Percentiles rank a stretch among this genome's conserved stretches.
phyloP scores from a whole-genome alignment of 2,113 vertebrate species.

The Emydura subglobosa region DNA sequence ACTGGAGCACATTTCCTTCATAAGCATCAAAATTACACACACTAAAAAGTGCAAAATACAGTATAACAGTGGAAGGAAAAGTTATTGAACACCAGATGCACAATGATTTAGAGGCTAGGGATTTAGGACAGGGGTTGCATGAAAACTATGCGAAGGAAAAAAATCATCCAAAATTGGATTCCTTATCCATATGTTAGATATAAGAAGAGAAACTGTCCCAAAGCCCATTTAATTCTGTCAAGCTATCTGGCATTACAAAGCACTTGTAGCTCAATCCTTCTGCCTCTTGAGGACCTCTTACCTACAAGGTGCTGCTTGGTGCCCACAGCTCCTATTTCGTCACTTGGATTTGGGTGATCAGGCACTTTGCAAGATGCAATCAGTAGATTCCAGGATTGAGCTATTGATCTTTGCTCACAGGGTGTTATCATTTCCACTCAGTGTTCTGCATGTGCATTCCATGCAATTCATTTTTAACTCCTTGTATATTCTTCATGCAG shows the following conservation, averaged over 20 bases:
- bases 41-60: background rate
- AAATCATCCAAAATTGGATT: background rate
- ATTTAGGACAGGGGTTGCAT: background rate
- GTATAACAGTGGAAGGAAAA: background rate
- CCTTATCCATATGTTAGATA: background rate
- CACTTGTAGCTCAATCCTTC: background rate
- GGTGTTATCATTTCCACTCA: background rate
- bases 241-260: background rate
- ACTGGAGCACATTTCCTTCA: background rate
- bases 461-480: background rate
- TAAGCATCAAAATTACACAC: background rate
- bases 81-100: background rate
- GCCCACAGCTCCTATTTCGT: background rate
- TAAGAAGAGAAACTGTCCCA: fast-evolving
- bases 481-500: background rate
- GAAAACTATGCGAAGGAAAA: background rate
- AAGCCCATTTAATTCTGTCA: background rate
- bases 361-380: fast-evolving
- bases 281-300: background rate
- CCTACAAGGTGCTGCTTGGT: background rate
- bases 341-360: background rate
- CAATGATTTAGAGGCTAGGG: fast-evolving
- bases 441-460: background rate
- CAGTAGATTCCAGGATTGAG: background rate
- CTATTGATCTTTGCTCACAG: background rate